Base-by-base conservation (phyloP, 2,113 vertebrate species). In the Pogona vitticeps region DNA sequence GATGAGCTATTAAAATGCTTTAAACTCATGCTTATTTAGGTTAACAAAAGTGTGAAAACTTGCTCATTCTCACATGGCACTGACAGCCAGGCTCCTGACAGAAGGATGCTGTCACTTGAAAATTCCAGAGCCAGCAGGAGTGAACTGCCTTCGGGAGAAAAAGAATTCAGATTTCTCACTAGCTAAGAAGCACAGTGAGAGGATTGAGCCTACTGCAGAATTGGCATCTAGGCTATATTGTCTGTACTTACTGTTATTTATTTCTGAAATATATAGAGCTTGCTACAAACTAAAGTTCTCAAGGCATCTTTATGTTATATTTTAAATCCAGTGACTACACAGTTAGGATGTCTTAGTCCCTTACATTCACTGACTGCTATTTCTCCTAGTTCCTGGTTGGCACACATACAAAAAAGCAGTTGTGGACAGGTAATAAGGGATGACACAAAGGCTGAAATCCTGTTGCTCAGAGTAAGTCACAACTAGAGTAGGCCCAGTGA, bases 71-170 rank as follows among this genome's bases (percentile, higher is more conserved):
- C 38, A 76, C 71, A 76, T 84, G 59, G 46, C 15, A 6, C 68
- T 80, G 61, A 65, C 79, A 80, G 38, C 36, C 36, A 80, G 36
- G 80, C 31, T 82, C 65, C n/a, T 71, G 80, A 56, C 67, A 82
- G 80, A 82, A 82, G 80, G 42, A 56, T 58, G 14, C 42, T 82
- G 67, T 82, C 42, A 56, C n/a, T 56, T 82, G 42, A 82, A 82
- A 70, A 42, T 71, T 82, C 31, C 31, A 56, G 80, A 81, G 23
- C 63, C 38, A 68, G 59, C 61, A 68, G 63, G 28, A 31, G 14
- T 67, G 61, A 80, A 65, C 36, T 42, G 23, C 59, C 65, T 13
- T 65, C 15, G n/a, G 52, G 59, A 42, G 42, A 21, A 68, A 67
- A 46, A 17, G 8, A 82, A 82, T 56, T 33, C 80, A 56, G 13